Base-by-base conservation (phyloP, 2,113 vertebrate species). In the Piaya cayana region DNA sequence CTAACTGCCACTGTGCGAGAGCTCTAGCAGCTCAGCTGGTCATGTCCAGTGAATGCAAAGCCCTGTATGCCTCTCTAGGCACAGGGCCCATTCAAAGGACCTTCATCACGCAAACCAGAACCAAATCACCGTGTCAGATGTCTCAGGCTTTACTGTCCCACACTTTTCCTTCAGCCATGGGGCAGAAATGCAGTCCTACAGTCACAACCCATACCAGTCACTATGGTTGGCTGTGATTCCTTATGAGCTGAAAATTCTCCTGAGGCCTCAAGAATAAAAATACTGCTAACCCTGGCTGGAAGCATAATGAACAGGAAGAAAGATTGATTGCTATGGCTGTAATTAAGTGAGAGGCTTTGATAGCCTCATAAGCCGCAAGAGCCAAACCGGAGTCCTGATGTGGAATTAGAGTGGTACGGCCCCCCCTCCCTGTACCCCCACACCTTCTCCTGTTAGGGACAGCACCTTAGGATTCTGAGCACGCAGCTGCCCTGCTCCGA, bases 301-400 rank as follows among this genome's bases (percentile, higher is more conserved):
- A 82, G 71, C 76, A 58, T 68, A 80, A 90, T 59, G 59, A 96
- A 75, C 60, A 88, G 88, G 89, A 93, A 91, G 92, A 70, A 75
- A 92, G 95, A 88, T 86, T 92, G 95, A 93, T 69, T 69, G 81
- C 55, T 70, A 29, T 25, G 47, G 84, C 30, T 26, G 58, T 85
- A 93, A 95, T 94, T 96, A 96, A 94, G 82, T 47, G 59, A 96
- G 83, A 90, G 23, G 76, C 84, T 88, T 82, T 78, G 88, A 93
- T 32, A 27, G 92, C 78, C 88, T 97, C 55, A 5, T 84, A 82
- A 92, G 92, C 84, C 1, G 7, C 78, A 70, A 72, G 84, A 88
- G 75, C 83, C 68, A 82, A 92, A 89, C 71, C 22, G 50, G 45
- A 75, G 67, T 36, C 16, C 58, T 83, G 74, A 19, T 36, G 34